These are phyloP conservation scores for Oscheius sp. DNA, from an alignment of 1,140 invertebrate species.

Conservation along the genomic window DNA sequence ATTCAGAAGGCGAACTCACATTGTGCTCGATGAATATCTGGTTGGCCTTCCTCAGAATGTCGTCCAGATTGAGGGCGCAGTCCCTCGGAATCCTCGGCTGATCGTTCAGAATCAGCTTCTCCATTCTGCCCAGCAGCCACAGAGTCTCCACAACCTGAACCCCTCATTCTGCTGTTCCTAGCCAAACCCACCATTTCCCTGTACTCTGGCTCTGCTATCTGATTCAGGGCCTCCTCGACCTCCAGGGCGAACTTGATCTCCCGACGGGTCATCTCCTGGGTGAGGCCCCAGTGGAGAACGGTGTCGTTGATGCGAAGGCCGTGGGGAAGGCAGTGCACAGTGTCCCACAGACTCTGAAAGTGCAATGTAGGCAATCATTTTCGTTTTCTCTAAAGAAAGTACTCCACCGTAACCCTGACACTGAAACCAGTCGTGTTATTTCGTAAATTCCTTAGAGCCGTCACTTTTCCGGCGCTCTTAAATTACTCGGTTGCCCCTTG, in stretches of 20 bases:
- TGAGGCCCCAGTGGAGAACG: constrained; percentile 52
- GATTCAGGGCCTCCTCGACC: constrained; percentile 94
- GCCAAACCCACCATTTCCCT: constrained; percentile 72
- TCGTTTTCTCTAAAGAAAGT: constrained; percentile 76
- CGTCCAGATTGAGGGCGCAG: constrained; percentile 84
- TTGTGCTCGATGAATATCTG: constrained; percentile 92
- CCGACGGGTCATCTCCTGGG: constrained; percentile 67
- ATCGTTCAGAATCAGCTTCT: constrained; percentile 49
- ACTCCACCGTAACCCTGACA: no score
- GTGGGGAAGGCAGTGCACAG: constrained; percentile 58
- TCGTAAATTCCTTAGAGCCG: no score
- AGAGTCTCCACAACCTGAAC: constrained; percentile 81
- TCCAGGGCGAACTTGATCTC: constrained; percentile 97
- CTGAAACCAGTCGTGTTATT: no score
- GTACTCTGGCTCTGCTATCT: constrained; percentile 96
- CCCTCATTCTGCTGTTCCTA: background rate
- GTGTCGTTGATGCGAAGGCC: constrained; percentile 55
- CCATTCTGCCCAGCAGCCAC: constrained; percentile 72
- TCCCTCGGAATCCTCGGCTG: constrained; percentile 66
- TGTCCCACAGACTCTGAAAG: constrained; percentile 59
- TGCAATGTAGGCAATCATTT: constrained; percentile 11
- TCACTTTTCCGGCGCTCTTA: no score
- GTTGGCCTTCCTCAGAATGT: constrained; percentile 88
- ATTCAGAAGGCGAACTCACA: constrained; percentile 69
- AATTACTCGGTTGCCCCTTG: no score